Evolutionary conservation across 2,113 vertebrate species (phyloP).

Genomic region (Gopherus evgoodei): DNA sequence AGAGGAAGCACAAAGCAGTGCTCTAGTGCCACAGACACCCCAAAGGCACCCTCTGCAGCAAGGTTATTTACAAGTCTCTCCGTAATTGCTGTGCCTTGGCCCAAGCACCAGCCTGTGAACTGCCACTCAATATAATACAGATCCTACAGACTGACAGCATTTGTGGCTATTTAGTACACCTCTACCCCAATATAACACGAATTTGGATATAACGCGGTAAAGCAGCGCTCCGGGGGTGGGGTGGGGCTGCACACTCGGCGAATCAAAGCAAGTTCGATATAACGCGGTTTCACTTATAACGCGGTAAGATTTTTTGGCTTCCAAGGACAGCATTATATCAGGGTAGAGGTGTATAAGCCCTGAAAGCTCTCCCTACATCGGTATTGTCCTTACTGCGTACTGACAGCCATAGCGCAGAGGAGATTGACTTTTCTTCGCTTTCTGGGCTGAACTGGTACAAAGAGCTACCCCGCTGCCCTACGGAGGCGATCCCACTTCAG

Average conservation of each 20-base stretch:
- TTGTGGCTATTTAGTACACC: not conserved
- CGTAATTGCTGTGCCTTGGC: not conserved
- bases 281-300: too few species aligned
- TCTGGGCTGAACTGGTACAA: not conserved
- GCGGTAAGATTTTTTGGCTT: too few species aligned
- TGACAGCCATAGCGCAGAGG: not conserved
- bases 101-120: not conserved
- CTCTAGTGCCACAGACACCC: not conserved
- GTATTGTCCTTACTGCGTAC: not conserved
- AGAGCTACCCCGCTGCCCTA: not conserved
- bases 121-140: not conserved
- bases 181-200: too few species aligned
- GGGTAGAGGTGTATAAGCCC: not conserved
- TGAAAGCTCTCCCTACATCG: not conserved
- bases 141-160: not conserved
- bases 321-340: too few species aligned
- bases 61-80: not conserved
- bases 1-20: not conserved
- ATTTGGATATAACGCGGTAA: too few species aligned
- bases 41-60: not conserved
- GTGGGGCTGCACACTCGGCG: too few species aligned
- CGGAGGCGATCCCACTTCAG: not conserved
- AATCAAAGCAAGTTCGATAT: too few species aligned
- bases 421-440: not conserved
- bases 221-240: too few species aligned